Conservation (phyloP, 2,113 vertebrate species). For the Elanoides forficatus region DNA sequence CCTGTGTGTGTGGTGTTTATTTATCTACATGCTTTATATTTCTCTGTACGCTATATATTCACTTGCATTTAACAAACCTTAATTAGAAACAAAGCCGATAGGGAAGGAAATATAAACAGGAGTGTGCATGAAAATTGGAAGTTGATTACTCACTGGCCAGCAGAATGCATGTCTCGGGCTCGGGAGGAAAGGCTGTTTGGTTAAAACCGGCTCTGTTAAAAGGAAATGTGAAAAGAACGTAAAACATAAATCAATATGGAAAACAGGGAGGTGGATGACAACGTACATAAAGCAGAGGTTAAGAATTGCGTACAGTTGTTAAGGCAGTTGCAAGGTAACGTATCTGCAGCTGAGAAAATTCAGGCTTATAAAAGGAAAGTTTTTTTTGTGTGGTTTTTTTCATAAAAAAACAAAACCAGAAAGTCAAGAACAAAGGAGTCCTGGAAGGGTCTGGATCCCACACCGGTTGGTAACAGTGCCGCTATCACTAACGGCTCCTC, state of each 20-base stretch:
- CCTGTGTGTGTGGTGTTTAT: conserved; percentile 45
- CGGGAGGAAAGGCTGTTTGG: not conserved
- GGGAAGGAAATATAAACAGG: conserved; percentile 59
- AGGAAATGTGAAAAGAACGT: conserved; percentile 55
- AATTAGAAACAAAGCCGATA: conserved; percentile 63
- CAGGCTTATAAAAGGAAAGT: not conserved
- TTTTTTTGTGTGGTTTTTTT: not conserved
- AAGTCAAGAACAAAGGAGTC: conserved; percentile 55
- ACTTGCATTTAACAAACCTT: conserved; percentile 39
- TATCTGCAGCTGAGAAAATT: conserved; percentile 31
- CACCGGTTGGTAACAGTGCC: not conserved
- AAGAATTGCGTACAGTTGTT: not conserved
- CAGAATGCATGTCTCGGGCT: not conserved
- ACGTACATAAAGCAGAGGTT: conserved; percentile 55
- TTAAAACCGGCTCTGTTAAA: conserved; percentile 10
- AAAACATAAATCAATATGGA: conserved; percentile 46
- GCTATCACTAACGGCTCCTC: not conserved
- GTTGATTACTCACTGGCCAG: conserved; percentile 49
- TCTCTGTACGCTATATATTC: conserved; percentile 13
- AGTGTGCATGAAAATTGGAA: conserved; percentile 49
- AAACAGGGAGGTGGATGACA: conserved; percentile 54
- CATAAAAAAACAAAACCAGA: not conserved
- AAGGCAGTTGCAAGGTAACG: not conserved
- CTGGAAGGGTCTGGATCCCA: conserved; percentile 32
- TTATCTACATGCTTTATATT: conserved; percentile 49